A percentile compares a stretch with the other conserved stretches of the same genome.
These are phyloP conservation scores for Parambassis ranga DNA, from an alignment of 2,797 vertebrate genomes.

Conservation along the genomic window DNA sequence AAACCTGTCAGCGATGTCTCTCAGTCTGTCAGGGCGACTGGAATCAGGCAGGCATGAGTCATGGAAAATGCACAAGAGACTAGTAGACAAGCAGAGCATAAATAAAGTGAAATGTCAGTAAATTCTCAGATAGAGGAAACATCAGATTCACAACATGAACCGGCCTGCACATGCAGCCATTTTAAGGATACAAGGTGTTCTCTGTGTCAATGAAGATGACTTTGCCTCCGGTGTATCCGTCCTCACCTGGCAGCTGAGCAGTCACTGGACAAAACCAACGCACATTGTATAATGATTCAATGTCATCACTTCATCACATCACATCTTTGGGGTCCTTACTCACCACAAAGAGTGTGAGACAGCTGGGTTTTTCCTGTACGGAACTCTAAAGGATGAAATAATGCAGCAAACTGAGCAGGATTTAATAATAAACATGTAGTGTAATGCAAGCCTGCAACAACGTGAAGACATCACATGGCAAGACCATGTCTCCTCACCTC, in stretches of 20 bases:
- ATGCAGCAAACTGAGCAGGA: neutral
- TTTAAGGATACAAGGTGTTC: conserved; percentile 96
- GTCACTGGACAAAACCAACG: conserved; percentile 80
- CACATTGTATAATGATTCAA: neutral
- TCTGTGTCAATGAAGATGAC: conserved; percentile 98
- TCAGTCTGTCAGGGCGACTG: conserved; percentile 95
- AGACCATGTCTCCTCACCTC: conserved; percentile 80
- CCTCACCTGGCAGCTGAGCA: conserved; percentile 91
- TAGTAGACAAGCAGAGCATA: no score
- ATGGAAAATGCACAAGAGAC: conserved; percentile 54
- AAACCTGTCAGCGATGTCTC: conserved; percentile 94
- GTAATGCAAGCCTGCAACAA: neutral
- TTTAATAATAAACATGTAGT: neutral
- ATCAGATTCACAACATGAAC: neutral
- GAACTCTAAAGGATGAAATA: conserved; percentile 85
- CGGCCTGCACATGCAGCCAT: neutral
- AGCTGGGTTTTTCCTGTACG: conserved; percentile 98
- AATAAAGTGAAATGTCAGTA: no score
- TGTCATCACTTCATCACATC: neutral
- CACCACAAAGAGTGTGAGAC: conserved; percentile 97
- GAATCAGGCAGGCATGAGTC: conserved; percentile 34
- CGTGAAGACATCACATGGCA: neutral
- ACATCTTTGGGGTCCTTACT: conserved; percentile 36
- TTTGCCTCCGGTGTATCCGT: conserved; percentile 93
- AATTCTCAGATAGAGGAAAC: no score